Evolutionary conservation across 2,888 invertebrate genomes (phyloP).

Genomic region (Lamellibrachia columna): DNA sequence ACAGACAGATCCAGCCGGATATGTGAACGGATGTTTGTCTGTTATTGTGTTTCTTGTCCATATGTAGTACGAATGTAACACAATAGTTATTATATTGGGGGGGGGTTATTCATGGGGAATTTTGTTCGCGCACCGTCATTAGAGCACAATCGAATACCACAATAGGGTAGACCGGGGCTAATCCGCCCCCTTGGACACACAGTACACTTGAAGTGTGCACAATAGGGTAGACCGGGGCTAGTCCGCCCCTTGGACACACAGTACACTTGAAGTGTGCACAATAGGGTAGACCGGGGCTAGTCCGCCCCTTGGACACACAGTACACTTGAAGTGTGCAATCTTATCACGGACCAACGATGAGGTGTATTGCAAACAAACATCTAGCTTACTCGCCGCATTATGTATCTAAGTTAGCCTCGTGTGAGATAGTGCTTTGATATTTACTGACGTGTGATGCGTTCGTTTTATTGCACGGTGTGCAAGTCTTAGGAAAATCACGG

Average conservation of each 20-base stretch:
- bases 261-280: too few relatives aligned
- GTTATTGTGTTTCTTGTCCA: background rate
- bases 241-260: too few relatives aligned
- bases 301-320: background rate
- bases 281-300: too few relatives aligned
- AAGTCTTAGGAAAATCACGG: too few relatives aligned
- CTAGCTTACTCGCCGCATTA: background rate
- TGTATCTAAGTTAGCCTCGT: background rate
- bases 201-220: too few relatives aligned
- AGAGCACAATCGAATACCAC: background rate
- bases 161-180: too few relatives aligned
- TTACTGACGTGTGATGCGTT: background rate
- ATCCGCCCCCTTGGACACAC: too few relatives aligned
- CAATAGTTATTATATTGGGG: too few relatives aligned
- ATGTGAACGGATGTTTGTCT: background rate
- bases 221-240: too few relatives aligned
- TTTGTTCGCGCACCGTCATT: background rate
- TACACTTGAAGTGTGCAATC: background rate
- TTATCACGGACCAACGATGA: background rate
- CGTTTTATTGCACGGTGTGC: background rate
- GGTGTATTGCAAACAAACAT: background rate
- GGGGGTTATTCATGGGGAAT: too few relatives aligned
- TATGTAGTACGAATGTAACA: background rate
- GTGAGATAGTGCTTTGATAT: background rate
- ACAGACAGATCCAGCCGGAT: background rate